phyloP scores from a whole-genome alignment of 1,140 invertebrate genomes.

The Drosophila trapezifrons region DNA sequence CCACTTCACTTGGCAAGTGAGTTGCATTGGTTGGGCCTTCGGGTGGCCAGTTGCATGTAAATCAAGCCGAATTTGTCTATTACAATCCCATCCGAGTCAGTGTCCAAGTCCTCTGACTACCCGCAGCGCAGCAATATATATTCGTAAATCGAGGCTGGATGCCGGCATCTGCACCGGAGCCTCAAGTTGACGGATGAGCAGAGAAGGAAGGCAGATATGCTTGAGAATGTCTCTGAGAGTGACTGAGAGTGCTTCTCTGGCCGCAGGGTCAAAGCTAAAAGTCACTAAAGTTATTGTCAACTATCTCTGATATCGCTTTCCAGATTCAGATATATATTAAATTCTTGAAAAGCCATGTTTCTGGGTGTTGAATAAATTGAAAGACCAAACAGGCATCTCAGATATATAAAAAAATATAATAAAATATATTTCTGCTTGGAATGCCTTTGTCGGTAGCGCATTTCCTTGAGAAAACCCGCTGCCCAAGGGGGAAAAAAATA shows the following conservation, averaged over 20 bases:
- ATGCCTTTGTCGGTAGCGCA: no score
- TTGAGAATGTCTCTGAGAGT: conserved; percentile 10
- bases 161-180: conserved; percentile 20
- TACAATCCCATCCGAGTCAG: conserved; percentile 38
- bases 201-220: neutral
- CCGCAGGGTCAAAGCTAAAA: conserved; percentile 18
- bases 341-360: no score
- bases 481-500: no score
- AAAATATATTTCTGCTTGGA: neutral
- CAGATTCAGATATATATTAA: no score
- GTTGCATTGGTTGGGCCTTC: conserved; percentile 4
- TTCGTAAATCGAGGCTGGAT: conserved; percentile 25
- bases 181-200: conserved; percentile 22
- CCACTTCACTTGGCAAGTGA: conserved; percentile 21
- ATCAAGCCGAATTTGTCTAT: conserved; percentile 45
- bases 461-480: no score
- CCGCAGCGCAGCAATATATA: conserved; percentile 27
- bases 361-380: neutral
- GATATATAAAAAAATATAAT: neutral
- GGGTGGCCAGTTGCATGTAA: conserved; percentile 33
- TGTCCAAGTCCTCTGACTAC: conserved; percentile 15
- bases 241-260: conserved; percentile 5
- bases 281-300: conserved; percentile 16
- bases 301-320: conserved; percentile 4
- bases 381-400: neutral